These are phyloP conservation scores for Phocoena sinus DNA, from an alignment of 2,113 vertebrate species.

Conservation along the genomic window DNA sequence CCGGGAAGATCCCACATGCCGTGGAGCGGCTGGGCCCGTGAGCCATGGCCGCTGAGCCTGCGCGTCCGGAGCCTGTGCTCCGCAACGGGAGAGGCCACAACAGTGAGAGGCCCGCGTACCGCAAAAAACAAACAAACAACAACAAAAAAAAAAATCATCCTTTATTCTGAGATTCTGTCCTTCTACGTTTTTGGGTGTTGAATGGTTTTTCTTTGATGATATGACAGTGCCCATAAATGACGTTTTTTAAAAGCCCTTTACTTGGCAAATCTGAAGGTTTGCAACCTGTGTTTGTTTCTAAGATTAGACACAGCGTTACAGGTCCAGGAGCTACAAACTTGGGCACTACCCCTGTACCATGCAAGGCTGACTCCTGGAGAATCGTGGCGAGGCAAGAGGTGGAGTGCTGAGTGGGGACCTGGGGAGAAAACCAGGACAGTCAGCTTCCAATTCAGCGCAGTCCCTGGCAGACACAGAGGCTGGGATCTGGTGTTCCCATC, in stretches of 20 bases:
- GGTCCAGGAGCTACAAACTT: background rate
- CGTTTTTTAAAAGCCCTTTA: background rate
- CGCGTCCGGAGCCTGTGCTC: no score
- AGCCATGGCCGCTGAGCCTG: no score
- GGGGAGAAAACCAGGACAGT: background rate
- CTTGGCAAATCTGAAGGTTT: background rate
- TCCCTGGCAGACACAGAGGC: no score
- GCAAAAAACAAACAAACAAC: no score
- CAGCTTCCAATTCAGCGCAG: background rate
- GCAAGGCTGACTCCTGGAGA: background rate
- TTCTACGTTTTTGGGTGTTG: background rate
- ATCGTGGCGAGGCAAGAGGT: background rate
- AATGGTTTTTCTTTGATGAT: background rate
- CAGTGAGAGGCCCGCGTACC: no score
- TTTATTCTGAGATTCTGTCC: background rate
- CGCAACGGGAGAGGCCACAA: no score
- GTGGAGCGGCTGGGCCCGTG: no score
- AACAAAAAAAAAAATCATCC: background rate
- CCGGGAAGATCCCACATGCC: no score
- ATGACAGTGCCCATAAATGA: background rate
- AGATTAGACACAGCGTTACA: background rate
- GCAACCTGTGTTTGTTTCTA: background rate
- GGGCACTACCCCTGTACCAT: background rate
- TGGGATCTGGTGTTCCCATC: background rate
- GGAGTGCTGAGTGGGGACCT: rapidly evolving